phyloP scores from a whole-genome alignment of 2,888 invertebrate genomes.

The Dynastes tityus region DNA sequence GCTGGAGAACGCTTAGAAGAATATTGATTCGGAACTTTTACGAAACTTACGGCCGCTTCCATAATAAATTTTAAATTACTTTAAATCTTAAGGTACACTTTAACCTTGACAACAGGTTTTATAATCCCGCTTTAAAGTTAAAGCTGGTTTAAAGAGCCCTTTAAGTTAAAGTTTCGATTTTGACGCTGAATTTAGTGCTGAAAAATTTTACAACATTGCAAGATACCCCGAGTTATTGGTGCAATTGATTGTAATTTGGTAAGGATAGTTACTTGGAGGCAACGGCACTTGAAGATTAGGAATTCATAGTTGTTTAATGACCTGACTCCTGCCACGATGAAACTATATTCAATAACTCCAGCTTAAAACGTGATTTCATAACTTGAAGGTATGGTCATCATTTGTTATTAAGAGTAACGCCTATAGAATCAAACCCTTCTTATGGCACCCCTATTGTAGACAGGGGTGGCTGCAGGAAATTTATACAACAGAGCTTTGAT shows the following conservation, averaged over 20 bases:
- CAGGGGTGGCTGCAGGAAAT: slow-evolving; percentile 50
- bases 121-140: slow-evolving; percentile 24
- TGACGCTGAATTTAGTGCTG: not conserved
- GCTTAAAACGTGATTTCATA: slow-evolving; percentile 57
- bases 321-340: slow-evolving; percentile 61
- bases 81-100: slow-evolving; percentile 5
- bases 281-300: slow-evolving; percentile 58
- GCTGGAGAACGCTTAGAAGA: too few relatives aligned
- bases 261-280: slow-evolving; percentile 49
- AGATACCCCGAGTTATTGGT: slow-evolving; percentile 48
- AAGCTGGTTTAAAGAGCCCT: not conserved
- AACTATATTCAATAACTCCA: slow-evolving; percentile 62
- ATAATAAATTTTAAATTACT: not conserved
- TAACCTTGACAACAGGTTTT: slow-evolving; percentile 16
- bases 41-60: slow-evolving; percentile 4
- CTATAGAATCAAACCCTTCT: slow-evolving; percentile 59
- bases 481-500: slow-evolving; percentile 53
- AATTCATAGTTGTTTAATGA: slow-evolving; percentile 57
- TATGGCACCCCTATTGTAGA: slow-evolving; percentile 59
- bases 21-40: too few relatives aligned
- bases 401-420: slow-evolving; percentile 63
- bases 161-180: not conserved
- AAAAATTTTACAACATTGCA: slow-evolving; percentile 38
- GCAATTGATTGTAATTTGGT: slow-evolving; percentile 52
- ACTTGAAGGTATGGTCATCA: slow-evolving; percentile 54